Evolutionary conservation across 64 coral and sea anemone species (phyloP).

Genomic region (Actinia equina): DNA sequence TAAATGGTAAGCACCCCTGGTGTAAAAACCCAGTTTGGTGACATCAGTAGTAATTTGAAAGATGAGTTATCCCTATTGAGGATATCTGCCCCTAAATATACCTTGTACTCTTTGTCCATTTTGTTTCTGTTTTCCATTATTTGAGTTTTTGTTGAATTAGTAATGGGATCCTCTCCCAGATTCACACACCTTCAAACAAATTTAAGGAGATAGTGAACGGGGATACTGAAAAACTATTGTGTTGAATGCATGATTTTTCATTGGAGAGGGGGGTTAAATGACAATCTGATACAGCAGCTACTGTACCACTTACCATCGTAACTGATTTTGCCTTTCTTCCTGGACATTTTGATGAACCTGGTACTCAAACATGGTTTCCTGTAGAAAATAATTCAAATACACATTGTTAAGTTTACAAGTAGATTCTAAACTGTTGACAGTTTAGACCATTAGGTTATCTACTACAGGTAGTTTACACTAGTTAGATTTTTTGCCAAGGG

Average conservation of each 20-base stretch:
- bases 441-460: no score
- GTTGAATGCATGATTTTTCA: no score
- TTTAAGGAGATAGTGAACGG: constrained; percentile 5
- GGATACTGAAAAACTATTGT: no score
- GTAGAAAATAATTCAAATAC: background rate
- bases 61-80: no score
- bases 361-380: constrained; percentile 99
- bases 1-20: no score
- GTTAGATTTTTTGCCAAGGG: no score
- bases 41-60: no score
- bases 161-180: constrained; percentile 78
- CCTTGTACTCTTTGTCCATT: constrained; percentile 75
- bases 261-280: no score
- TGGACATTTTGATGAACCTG: constrained; percentile 90
- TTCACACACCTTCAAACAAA: constrained; percentile 80
- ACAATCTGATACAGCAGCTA: no score
- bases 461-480: no score
- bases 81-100: background rate
- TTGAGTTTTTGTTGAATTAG: constrained; percentile 49
- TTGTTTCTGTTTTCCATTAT: constrained; percentile 62
- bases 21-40: no score
- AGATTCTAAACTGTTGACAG: no score
- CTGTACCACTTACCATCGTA: constrained; percentile 65
- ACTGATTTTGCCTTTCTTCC: constrained; percentile 95
- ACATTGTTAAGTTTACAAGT: background rate